These are phyloP conservation scores for Formicarius rufipectus DNA, from an alignment of 2,113 vertebrate genomes.

Conservation along the genomic window DNA sequence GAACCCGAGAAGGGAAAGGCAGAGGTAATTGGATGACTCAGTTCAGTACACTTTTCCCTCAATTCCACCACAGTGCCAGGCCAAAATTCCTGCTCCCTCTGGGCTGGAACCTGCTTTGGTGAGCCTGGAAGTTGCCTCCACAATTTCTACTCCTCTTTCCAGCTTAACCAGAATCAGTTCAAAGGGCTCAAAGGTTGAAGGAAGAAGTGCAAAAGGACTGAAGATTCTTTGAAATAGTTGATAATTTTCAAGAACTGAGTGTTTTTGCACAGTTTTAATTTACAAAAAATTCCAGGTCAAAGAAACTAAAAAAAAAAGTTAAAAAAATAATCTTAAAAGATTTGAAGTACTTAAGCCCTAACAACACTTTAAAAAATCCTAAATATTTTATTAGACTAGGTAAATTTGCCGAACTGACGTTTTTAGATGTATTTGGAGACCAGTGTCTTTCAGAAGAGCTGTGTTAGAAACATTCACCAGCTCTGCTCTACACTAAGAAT, in stretches of 20 bases:
- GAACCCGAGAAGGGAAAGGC: not conserved
- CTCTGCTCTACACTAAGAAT: not conserved
- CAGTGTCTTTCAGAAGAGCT: not conserved
- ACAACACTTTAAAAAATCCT: not conserved
- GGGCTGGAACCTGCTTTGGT: not conserved
- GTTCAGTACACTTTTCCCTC: not conserved
- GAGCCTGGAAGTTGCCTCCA: not conserved
- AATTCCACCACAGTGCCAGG: fast-evolving
- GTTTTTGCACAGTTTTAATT: not conserved
- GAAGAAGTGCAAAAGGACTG: not conserved
- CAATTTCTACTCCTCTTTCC: not conserved
- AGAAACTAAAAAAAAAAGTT: not conserved
- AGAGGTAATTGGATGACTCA: not conserved
- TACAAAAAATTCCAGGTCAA: not conserved
- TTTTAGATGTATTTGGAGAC: not conserved
- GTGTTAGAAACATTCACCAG: not conserved
- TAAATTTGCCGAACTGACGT: not conserved
- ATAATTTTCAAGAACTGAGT: not conserved
- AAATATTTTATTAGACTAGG: not conserved
- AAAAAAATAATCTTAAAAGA: not conserved
- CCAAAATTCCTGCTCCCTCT: fast-evolving
- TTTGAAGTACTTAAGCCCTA: not conserved
- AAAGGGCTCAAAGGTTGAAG: not conserved
- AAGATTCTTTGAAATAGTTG: not conserved
- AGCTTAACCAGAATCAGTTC: not conserved